Percentiles rank a stretch among this genome's conserved stretches.
These are phyloP conservation scores for Gavia stellata DNA, from an alignment of 2,113 vertebrate species.

Conservation along the genomic window DNA sequence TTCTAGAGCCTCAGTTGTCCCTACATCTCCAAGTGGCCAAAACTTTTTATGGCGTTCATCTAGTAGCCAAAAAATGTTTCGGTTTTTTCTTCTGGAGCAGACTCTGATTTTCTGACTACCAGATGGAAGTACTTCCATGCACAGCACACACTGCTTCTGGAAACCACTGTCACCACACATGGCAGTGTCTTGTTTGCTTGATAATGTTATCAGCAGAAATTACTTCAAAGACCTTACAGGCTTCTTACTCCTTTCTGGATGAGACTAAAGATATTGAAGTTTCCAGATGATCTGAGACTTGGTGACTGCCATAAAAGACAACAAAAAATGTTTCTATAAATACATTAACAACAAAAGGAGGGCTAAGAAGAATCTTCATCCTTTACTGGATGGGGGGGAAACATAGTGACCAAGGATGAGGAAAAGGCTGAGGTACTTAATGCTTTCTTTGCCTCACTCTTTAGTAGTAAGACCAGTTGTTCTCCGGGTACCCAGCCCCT, in stretches of 20 bases:
- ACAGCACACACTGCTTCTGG: neutral
- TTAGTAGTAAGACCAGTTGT: too few relatives aligned
- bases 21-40: neutral
- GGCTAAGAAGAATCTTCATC: too few relatives aligned
- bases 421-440: too few relatives aligned
- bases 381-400: too few relatives aligned
- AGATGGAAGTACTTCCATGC: too few relatives aligned
- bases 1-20: neutral
- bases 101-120: neutral
- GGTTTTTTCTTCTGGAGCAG: neutral
- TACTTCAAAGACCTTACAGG: neutral
- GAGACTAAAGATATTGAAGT: neutral
- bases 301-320: too few relatives aligned
- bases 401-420: too few relatives aligned
- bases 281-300: neutral
- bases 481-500: too few relatives aligned
- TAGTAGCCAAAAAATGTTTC: neutral
- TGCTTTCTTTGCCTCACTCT: too few relatives aligned
- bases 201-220: neutral
- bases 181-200: neutral
- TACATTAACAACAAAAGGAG: too few relatives aligned
- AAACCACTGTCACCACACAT: neutral
- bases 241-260: neutral
- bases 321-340: too few relatives aligned
- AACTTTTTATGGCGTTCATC: neutral